A percentile compares a stretch with the other conserved stretches of the same genome.
Conservation (phyloP, 1,140 invertebrate species). For the Tetragonula clypearis region DNA sequence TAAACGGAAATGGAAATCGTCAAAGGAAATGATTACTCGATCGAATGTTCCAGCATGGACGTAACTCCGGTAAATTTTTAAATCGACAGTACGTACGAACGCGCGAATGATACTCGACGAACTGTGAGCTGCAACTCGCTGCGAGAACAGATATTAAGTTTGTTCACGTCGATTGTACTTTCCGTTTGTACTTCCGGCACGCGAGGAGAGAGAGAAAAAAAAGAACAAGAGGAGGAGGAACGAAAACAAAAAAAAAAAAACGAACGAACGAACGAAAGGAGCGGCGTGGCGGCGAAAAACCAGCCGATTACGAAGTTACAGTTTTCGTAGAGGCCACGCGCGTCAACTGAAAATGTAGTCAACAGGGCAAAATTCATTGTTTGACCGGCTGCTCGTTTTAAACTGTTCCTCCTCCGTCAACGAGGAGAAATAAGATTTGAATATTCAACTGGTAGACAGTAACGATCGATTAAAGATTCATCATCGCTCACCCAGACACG, state of each 20-base stretch:
- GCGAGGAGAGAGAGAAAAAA: no score
- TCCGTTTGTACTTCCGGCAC: background rate
- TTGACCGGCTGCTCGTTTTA: background rate
- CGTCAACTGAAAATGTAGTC: background rate
- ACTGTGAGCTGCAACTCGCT: background rate
- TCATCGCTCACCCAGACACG: background rate
- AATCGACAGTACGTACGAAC: conserved; percentile 26
- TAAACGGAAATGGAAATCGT: background rate
- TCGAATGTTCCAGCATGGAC: background rate
- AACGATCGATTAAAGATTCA: background rate
- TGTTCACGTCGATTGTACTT: conserved; percentile 21
- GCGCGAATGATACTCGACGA: background rate
- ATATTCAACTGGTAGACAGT: background rate
- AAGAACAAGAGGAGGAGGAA: no score
- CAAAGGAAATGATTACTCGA: background rate
- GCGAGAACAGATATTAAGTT: conserved; percentile 20
- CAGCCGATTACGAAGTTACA: conserved; percentile 1
- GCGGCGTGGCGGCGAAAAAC: background rate
- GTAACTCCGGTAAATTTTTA: conserved; percentile 6
- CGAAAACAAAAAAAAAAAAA: background rate
- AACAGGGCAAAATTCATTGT: background rate
- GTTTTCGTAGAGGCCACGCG: background rate
- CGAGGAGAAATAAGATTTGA: background rate
- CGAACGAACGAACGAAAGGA: conserved; percentile 3
- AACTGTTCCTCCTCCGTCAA: background rate